These are phyloP conservation scores for Portunus trituberculatus DNA, from an alignment of 1,140 invertebrate genomes.

Conservation along the genomic window DNA sequence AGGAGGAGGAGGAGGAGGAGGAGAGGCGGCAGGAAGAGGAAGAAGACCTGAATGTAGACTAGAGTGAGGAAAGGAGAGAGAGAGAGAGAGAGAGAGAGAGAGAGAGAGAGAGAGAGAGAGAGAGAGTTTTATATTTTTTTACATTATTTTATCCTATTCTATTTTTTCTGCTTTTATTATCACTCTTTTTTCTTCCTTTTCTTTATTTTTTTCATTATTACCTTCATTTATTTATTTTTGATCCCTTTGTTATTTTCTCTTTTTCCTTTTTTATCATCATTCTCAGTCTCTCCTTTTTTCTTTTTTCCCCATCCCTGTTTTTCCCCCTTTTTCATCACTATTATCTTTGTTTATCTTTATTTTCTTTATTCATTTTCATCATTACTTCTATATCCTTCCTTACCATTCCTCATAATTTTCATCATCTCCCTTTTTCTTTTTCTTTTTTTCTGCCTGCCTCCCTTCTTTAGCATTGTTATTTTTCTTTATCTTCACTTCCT, in stretches of 20 bases:
- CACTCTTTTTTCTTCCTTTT: too few species aligned
- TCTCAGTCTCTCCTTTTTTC: not conserved
- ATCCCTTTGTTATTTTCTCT: not conserved
- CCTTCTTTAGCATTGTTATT: not conserved
- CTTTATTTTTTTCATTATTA: too few species aligned
- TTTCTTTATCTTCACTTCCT: too few species aligned
- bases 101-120: slow-evolving; percentile 34
- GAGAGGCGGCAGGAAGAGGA: too few species aligned
- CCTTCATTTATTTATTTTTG: not conserved
- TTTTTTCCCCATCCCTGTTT: not conserved
- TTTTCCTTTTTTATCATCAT: not conserved
- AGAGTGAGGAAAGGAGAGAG: not conserved
- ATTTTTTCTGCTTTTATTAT: too few species aligned
- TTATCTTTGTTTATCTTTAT: not conserved
- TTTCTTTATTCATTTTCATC: not conserved
- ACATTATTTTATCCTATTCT: too few species aligned
- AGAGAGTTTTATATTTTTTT: not conserved
- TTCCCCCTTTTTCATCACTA: not conserved
- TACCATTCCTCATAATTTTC: not conserved
- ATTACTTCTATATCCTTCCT: not conserved
- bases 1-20: too few species aligned
- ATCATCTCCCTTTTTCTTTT: not conserved
- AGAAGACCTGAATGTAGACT: too few species aligned
- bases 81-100: not conserved
- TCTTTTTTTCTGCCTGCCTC: not conserved